These are phyloP conservation scores for Coleophora deauratella DNA, from an alignment of 2,888 invertebrate species.

Conservation along the genomic window DNA sequence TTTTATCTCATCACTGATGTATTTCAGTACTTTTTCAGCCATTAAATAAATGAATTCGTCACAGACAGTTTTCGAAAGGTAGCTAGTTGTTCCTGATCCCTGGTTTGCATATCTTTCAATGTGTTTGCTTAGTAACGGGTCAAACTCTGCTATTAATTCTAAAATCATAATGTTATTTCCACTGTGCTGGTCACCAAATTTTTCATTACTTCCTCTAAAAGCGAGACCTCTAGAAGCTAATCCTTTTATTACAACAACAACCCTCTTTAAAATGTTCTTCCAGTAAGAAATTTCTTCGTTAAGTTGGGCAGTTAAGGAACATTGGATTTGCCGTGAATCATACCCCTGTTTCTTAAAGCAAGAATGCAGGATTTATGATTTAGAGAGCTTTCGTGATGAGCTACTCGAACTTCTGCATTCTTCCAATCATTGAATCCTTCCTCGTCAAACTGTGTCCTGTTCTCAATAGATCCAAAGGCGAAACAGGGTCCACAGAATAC, in stretches of 20 bases:
- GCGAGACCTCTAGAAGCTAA: slow-evolving; percentile 10
- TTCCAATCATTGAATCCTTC: slow-evolving; percentile 22
- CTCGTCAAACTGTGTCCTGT: slow-evolving; percentile 15
- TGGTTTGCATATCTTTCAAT: slow-evolving; percentile 21
- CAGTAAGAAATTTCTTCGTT: slow-evolving; percentile 9
- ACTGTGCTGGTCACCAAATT: slow-evolving; percentile 16
- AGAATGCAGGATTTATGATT: slow-evolving; percentile 18
- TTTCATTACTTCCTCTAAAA: slow-evolving; percentile 12
- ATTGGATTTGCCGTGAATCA: slow-evolving; percentile 14
- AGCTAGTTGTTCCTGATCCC: slow-evolving; percentile 24
- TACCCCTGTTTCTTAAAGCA: slow-evolving; percentile 7
- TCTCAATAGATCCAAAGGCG: slow-evolving; percentile 14
- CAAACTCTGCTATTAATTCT: slow-evolving; percentile 27
- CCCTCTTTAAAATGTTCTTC: slow-evolving; percentile 8
- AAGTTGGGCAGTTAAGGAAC: slow-evolving; percentile 12
- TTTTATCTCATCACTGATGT: slow-evolving; percentile 13
- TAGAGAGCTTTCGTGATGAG: slow-evolving; percentile 20
- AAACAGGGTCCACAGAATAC: slow-evolving; percentile 15
- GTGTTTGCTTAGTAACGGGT: slow-evolving; percentile 24
- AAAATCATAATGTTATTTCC: slow-evolving; percentile 26
- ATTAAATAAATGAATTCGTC: slow-evolving; percentile 28
- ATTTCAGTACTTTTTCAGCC: slow-evolving; percentile 18
- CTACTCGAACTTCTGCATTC: slow-evolving; percentile 15
- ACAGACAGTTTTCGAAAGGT: slow-evolving; percentile 25
- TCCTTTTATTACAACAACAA: slow-evolving; percentile 7